Base-by-base conservation (phyloP, 2,888 invertebrate species). In the Agrypnus murinus region DNA sequence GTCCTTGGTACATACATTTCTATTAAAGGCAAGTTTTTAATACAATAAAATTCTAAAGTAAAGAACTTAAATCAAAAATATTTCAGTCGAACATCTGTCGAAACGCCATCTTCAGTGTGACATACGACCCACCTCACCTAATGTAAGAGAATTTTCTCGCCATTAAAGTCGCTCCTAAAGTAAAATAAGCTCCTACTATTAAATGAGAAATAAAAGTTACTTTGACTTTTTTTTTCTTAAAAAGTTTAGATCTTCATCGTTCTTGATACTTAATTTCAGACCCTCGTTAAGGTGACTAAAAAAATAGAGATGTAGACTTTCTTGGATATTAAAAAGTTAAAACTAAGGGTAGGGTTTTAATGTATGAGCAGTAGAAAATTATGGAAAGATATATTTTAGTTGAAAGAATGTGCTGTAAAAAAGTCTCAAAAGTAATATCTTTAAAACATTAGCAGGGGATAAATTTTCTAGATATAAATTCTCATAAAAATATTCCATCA, bases 21-120 rank as follows among this genome's bases (percentile, higher is more conserved):
- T n/a, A n/a, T n/a, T n/a, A n/a, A 25, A 25, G 25, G 5, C 25
- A 25, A 5, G 25, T 25, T 25, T 25, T 25, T 25, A 40, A 40
- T 40, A 12, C 2, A 40, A 40, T 40, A 40, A 40, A 40, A 40
- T 40, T 4, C 7, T 25, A 25, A 40, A n/a, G 2, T 7, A 7
- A 12, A 40, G 40, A 40, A 40, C 2, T 40, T 3, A 25, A 12
- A 10, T 40, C 40, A 40, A 36, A 55, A 55, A 55, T 55, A 55
- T 55, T 36, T 0, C 36, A 55, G 55, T 55, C 55, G 36, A 55
- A 55, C 36, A 55, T 55, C 55, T 17, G 55, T 55, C 55, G 36
- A 36, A n/a, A 1, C 36, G 25, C 25, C 1, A 17, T 55, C 17
- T 15, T 55, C 9, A n/a, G 10, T 5, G 17, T 55, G 36, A 55